Percentiles rank a stretch among this genome's conserved stretches.
Evolutionary conservation across 2,888 invertebrate species (phyloP).

Genomic region (Acronicta aceris): DNA sequence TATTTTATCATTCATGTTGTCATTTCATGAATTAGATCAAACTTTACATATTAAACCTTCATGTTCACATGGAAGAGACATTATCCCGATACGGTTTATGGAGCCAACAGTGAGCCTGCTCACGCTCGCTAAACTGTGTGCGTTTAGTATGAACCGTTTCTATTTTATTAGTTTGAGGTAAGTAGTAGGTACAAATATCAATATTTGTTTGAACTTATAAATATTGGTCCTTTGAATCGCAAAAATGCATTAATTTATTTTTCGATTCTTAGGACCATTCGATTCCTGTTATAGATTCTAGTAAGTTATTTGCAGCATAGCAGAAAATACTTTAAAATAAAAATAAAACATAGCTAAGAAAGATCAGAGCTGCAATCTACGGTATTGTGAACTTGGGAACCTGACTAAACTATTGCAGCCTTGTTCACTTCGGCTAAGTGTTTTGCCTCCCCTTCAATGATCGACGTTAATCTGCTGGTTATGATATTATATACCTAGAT

Average conservation of each 20-base stretch:
- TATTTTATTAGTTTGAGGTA: too few relatives aligned
- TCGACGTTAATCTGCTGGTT: constrained; percentile 3
- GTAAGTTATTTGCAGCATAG: background rate
- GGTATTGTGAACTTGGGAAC: constrained; percentile 1
- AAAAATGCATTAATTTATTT: background rate
- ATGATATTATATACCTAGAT: background rate
- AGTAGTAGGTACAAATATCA: too few relatives aligned
- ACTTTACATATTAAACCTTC: background rate
- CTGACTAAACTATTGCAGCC: constrained; percentile 1
- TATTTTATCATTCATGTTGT: too few relatives aligned
- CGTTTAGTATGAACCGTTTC: too few relatives aligned
- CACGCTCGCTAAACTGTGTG: too few relatives aligned
- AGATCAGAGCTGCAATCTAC: background rate
- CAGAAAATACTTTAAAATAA: too few relatives aligned
- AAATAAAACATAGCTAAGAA: background rate
- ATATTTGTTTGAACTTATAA: too few relatives aligned
- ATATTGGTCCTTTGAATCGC: background rate
- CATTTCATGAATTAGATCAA: background rate
- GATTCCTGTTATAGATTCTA: background rate
- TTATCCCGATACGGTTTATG: too few relatives aligned
- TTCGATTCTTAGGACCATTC: background rate
- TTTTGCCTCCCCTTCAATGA: background rate
- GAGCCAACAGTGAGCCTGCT: too few relatives aligned
- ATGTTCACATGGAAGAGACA: too few relatives aligned
- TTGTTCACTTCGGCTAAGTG: constrained; percentile 5